These are phyloP conservation scores for Malurus elegans DNA, from an alignment of 2,113 vertebrate genomes.

Conservation along the genomic window DNA sequence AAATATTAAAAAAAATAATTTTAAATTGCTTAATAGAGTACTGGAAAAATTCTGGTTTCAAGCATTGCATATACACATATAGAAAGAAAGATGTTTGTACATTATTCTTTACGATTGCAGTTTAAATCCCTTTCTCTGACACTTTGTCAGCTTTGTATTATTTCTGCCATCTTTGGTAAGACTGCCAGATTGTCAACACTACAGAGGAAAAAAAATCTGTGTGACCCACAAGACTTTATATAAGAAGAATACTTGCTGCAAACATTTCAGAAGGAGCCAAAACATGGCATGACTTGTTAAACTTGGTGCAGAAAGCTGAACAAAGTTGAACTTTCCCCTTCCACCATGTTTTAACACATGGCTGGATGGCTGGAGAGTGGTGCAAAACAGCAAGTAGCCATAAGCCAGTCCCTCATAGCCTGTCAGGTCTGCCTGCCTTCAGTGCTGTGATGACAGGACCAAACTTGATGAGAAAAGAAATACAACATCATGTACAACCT, in stretches of 20 bases:
- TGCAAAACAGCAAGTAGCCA: background rate
- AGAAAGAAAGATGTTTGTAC: background rate
- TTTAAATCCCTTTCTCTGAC: background rate
- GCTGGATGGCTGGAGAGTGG: background rate
- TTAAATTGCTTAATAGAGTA: background rate
- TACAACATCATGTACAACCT: background rate
- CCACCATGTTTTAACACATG: accelerated
- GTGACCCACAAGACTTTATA: background rate
- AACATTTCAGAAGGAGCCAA: background rate
- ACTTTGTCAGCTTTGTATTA: background rate
- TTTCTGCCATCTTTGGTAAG: background rate
- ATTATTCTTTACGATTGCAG: background rate
- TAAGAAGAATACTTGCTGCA: background rate
- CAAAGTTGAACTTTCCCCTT: background rate
- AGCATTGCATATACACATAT: background rate
- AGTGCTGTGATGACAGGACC: accelerated
- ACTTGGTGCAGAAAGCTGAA: background rate
- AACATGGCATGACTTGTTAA: background rate
- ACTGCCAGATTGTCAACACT: background rate
- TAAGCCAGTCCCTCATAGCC: accelerated
- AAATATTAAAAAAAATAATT: background rate
- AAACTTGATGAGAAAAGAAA: background rate
- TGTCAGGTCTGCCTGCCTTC: background rate
- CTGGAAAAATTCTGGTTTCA: background rate
- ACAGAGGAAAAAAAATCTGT: background rate